These are phyloP conservation scores for Drosophila tsacasi DNA, from an alignment of 1,140 invertebrate species.

Conservation along the genomic window DNA sequence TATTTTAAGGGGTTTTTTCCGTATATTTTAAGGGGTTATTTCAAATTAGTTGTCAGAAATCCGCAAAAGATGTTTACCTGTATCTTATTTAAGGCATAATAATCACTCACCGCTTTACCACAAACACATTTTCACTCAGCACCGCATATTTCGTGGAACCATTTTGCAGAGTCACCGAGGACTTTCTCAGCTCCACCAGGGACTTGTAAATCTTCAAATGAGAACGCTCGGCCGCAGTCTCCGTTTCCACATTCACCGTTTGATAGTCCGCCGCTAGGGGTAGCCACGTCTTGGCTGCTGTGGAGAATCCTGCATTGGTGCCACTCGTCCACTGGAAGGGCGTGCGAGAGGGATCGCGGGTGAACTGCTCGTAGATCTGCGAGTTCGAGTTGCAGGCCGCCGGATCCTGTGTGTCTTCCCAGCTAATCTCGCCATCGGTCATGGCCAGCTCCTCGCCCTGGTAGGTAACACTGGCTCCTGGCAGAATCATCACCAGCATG, in stretches of 20 bases:
- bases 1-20: background rate
- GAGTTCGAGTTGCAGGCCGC: constrained; percentile 86
- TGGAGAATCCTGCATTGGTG: constrained; percentile 86
- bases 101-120: constrained; percentile 70
- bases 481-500: constrained; percentile 89
- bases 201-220: constrained; percentile 79
- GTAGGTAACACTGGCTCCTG: constrained; percentile 92
- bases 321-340: constrained; percentile 91
- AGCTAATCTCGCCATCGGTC: constrained; percentile 87
- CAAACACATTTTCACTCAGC: constrained; percentile 81
- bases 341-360: constrained; percentile 89
- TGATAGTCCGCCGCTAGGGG: constrained; percentile 88
- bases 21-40: background rate
- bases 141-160: constrained; percentile 81
- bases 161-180: constrained; percentile 63
- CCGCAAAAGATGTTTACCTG: background rate
- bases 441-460: constrained; percentile 88
- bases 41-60: background rate
- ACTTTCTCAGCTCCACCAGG: constrained; percentile 57
- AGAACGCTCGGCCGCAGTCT: constrained; percentile 52
- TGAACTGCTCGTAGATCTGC: constrained; percentile 84
- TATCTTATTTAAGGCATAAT: background rate
- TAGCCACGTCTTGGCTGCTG: constrained; percentile 87
- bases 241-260: constrained; percentile 86
- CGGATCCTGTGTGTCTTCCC: constrained; percentile 86